Conservation (phyloP, 2,888 invertebrate genomes). For the Serrognathus titanus region DNA sequence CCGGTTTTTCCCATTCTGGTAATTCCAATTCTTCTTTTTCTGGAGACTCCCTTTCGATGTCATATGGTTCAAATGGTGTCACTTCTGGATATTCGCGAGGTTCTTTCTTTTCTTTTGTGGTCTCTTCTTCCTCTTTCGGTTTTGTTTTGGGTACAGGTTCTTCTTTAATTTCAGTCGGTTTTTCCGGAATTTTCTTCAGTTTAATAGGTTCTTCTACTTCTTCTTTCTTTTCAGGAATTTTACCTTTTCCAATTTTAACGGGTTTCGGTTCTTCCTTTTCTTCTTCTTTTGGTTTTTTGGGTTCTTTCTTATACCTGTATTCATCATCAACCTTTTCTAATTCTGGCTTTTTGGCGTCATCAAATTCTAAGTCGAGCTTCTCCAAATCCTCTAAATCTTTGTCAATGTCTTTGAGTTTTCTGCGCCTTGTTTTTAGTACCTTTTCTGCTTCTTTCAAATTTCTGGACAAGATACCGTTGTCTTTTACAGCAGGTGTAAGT, state of each 20-base stretch:
- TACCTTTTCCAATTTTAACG: slow-evolving; percentile 49
- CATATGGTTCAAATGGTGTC: slow-evolving; percentile 24
- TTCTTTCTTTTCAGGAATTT: slow-evolving; percentile 43
- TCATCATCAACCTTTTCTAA: slow-evolving; percentile 47
- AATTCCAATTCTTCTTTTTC: slow-evolving; percentile 34
- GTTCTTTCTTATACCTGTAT: slow-evolving; percentile 39
- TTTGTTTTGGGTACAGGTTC: slow-evolving; percentile 26
- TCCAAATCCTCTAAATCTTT: slow-evolving; percentile 48
- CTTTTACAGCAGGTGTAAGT: slow-evolving; percentile 53
- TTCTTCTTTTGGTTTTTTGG: slow-evolving; percentile 49
- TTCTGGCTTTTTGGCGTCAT: slow-evolving; percentile 42
- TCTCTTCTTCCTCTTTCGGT: slow-evolving; percentile 25
- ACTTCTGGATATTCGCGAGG: slow-evolving; percentile 40
- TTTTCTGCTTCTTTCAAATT: slow-evolving; percentile 63
- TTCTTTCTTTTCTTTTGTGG: slow-evolving; percentile 27
- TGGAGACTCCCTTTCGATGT: slow-evolving; percentile 33
- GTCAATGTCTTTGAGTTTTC: slow-evolving; percentile 44
- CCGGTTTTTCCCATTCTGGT: slow-evolving; percentile 43
- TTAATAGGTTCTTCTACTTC: slow-evolving; percentile 36
- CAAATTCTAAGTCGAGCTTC: slow-evolving; percentile 46
- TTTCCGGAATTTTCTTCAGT: slow-evolving; percentile 40
- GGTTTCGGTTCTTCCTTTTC: slow-evolving; percentile 39
- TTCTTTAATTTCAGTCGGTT: slow-evolving; percentile 38
- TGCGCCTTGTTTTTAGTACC: slow-evolving; percentile 56
- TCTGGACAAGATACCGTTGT: slow-evolving; percentile 65